Evolutionary conservation across 2,113 vertebrate species (phyloP).

Genomic region (Lipophrys pholis): DNA sequence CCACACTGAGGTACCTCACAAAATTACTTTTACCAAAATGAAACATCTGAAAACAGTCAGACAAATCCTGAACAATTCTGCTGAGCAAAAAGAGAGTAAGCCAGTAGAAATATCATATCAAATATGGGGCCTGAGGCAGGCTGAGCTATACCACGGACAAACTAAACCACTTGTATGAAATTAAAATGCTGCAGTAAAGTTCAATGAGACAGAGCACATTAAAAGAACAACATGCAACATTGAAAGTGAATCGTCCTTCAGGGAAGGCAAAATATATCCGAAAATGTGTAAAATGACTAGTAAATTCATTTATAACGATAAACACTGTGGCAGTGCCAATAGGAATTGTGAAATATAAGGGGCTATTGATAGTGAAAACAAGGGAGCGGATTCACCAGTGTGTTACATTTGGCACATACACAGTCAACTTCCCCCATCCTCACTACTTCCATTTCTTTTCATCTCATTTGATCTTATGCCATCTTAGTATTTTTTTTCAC

Average conservation of each 20-base stretch:
- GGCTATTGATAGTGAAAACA: background rate
- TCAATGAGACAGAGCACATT: background rate
- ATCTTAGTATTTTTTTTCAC: slow-evolving; percentile 21
- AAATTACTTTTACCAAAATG: background rate
- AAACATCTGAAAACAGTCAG: background rate
- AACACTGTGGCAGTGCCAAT: background rate
- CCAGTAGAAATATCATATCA: background rate
- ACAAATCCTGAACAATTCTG: too few species aligned
- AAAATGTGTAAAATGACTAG: slow-evolving; percentile 2
- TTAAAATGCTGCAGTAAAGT: background rate
- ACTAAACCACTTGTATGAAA: background rate
- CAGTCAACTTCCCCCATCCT: background rate
- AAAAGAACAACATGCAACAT: background rate
- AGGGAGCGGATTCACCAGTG: background rate
- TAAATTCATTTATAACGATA: background rate
- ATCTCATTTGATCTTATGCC: slow-evolving; percentile 27
- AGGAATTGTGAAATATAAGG: background rate
- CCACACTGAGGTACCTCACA: background rate
- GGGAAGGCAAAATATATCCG: background rate
- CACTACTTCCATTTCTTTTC: background rate
- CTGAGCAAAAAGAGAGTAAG: background rate
- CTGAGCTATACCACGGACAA: background rate
- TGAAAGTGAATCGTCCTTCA: background rate
- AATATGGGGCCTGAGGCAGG: background rate
- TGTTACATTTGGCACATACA: background rate